A percentile compares a stretch with the other conserved stretches of the same genome.
Evolutionary conservation across 2,113 vertebrate genomes (phyloP).

Genomic region (Crotalus helleri): DNA sequence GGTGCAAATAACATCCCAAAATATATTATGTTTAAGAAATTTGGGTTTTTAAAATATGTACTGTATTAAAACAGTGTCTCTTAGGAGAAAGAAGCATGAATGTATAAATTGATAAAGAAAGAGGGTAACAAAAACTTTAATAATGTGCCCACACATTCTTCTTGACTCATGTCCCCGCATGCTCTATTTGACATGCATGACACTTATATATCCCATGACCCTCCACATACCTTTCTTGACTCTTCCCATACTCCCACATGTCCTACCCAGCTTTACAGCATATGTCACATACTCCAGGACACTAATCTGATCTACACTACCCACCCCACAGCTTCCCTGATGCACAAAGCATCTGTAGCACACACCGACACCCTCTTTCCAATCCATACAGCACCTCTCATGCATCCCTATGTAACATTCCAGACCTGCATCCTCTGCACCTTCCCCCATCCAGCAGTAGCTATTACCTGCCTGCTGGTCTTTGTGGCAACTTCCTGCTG

Average conservation of each 20-base stretch:
- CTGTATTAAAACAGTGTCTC: not conserved
- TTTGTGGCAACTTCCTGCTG: too few species aligned
- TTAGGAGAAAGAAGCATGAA: not conserved
- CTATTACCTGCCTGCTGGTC: too few species aligned
- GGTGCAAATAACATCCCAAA: not conserved
- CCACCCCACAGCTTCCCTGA: too few species aligned
- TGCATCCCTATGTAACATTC: too few species aligned
- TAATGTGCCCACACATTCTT: not conserved
- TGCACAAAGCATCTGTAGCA: too few species aligned
- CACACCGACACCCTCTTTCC: too few species aligned
- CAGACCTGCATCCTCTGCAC: too few species aligned
- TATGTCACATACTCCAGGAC: too few species aligned
- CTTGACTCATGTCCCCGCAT: not conserved
- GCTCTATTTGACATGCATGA: not conserved
- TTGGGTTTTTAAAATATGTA: not conserved
- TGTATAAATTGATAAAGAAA: not conserved
- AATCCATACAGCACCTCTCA: too few species aligned
- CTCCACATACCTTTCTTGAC: not conserved
- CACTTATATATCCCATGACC: not conserved
- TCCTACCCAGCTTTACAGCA: not conserved
- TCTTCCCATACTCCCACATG: not conserved
- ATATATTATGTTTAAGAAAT: not conserved
- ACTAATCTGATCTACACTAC: too few species aligned
- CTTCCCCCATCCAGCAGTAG: too few species aligned
- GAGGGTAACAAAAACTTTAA: not conserved